Conservation (phyloP, 2,113 vertebrate species). For the Gasterosteus nipponicus region DNA sequence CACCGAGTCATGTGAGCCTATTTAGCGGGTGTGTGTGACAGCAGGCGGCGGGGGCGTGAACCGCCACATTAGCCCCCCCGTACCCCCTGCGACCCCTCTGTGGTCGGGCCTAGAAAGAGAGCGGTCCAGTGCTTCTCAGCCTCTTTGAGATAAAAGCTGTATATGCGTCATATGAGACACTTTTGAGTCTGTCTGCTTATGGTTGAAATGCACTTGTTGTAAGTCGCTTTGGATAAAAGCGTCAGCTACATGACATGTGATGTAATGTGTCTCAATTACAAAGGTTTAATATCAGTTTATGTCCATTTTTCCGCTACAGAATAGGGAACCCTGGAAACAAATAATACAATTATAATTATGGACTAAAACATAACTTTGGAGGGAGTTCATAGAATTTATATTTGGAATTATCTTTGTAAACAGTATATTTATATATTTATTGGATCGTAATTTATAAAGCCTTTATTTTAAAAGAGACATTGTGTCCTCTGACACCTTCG, state of each 20-base stretch:
- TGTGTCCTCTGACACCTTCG: neutral
- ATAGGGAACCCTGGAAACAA: neutral
- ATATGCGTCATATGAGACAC: neutral
- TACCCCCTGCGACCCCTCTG: constrained; percentile 47
- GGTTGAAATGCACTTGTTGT: too few species aligned
- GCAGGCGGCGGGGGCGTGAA: constrained; percentile 10
- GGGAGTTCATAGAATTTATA: too few species aligned
- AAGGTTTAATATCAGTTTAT: neutral
- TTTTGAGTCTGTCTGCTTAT: too few species aligned
- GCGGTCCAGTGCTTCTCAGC: too few species aligned
- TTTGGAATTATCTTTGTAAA: too few species aligned
- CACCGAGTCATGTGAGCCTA: constrained; percentile 67
- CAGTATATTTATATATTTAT: too few species aligned
- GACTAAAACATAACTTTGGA: neutral
- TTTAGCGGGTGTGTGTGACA: constrained; percentile 72
- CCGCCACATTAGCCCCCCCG: constrained; percentile 36
- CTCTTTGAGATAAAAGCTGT: neutral
- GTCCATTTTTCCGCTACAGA: neutral
- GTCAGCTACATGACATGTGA: too few species aligned
- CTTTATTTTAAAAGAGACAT: too few species aligned
- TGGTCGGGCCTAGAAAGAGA: constrained; percentile 42
- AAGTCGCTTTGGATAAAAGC: too few species aligned
- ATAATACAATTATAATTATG: neutral
- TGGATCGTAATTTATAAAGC: too few species aligned
- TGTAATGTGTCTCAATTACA: too few species aligned